Base-by-base conservation (phyloP, 2,888 invertebrate species). In the Hypsopygia costalis region DNA sequence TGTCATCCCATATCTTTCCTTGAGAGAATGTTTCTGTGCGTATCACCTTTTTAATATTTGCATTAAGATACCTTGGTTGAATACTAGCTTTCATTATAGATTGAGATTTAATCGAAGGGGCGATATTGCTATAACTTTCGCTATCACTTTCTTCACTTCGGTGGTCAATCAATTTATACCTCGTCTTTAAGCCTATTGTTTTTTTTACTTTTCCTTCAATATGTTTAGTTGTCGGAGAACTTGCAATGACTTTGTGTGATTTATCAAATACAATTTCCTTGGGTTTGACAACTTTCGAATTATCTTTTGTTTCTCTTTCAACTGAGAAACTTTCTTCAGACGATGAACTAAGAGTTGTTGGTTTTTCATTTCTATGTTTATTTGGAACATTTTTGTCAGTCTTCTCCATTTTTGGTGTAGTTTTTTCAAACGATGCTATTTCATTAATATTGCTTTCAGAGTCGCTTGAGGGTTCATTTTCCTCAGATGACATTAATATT, bases 1-100 rank as follows among this genome's bases (percentile, higher is more conserved):
- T 56, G 16, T 67, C 59, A 21, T 57, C 36, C 68, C 69, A 71
- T 34, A 67, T 60, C 10, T 49, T 61, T 9, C 52, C 46, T 0
- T 52, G 49, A 6, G 61, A 47, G 41, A 68, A 67, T 6, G 34
- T 36, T 47, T 69, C 67, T 0, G 58, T 36, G 25, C 52, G 45
- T 9, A 59, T 30, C 6, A 63, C 38, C 41, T 58, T 58, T 41
- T 61, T 52, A 8, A 60, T 56, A 21, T 45, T 51, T 39, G 30
- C 46, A 11, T 32, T 36, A 16, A 3, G 16, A 4, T 16, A 16
- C 34, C 8, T 33, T 37, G 9, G 3, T 38, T 16, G 31, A 25
- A 29, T 41, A 34, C 11, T 36, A 34, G 11, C n/a, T 44, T 11
- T 45, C 20, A 7, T 27, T 32, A 25, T 7, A 25, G 6, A 6